Percentiles rank a stretch among this genome's conserved stretches.
Conservation (phyloP, 2,888 invertebrate genomes). For the Drosophila leonis region DNA sequence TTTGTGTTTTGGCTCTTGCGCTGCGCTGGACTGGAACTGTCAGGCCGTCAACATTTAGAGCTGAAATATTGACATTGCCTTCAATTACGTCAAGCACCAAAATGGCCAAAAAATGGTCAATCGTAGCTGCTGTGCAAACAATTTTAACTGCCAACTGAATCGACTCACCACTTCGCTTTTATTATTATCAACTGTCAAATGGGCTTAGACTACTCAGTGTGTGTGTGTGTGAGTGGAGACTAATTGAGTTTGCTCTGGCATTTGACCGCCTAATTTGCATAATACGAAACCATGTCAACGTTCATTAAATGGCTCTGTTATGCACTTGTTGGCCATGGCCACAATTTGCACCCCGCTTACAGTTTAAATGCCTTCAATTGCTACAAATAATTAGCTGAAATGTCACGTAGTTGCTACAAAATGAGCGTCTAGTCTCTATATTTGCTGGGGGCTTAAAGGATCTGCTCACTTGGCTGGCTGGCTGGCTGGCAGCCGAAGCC, state of each 20-base stretch:
- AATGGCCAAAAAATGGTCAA: constrained; percentile 20
- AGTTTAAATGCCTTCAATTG: constrained; percentile 15
- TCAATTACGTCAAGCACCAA: constrained; percentile 32
- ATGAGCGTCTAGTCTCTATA: constrained; percentile 7
- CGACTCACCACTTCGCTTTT: not conserved
- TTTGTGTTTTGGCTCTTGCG: constrained; percentile 25
- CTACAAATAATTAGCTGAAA: constrained; percentile 42
- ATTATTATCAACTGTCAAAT: constrained; percentile 2
- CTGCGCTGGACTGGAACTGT: constrained; percentile 5
- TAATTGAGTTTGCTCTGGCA: constrained; percentile 27
- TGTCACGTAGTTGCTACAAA: constrained; percentile 45
- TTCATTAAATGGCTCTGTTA: constrained; percentile 8
- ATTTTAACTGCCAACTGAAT: constrained; percentile 6
- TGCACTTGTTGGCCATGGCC: constrained; percentile 5
- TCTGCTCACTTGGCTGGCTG: not conserved
- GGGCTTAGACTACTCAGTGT: not conserved
- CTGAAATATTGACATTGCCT: constrained; percentile 46
- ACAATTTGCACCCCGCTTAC: not conserved
- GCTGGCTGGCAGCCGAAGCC: not conserved
- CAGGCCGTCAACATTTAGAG: not conserved
- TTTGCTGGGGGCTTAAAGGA: constrained; percentile 20
- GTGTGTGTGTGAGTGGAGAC: not conserved
- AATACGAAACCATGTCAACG: constrained; percentile 22
- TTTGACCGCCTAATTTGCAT: constrained; percentile 44
- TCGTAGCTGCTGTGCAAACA: constrained; percentile 18